These are phyloP conservation scores for Eumaeus atala DNA, from an alignment of 1,140 invertebrate genomes.

Conservation along the genomic window DNA sequence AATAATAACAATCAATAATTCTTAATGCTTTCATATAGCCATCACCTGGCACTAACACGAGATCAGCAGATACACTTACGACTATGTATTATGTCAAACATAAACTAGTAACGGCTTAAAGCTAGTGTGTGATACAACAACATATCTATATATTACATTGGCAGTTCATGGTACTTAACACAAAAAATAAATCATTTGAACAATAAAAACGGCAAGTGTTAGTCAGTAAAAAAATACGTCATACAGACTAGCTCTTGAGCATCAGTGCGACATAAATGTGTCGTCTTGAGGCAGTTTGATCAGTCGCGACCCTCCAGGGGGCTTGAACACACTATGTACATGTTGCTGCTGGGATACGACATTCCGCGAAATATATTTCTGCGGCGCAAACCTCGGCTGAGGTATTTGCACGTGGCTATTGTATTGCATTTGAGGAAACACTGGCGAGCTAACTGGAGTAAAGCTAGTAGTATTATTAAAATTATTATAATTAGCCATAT, in stretches of 20 bases:
- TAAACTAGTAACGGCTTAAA: conserved; percentile 62
- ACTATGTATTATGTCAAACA: conserved; percentile 50
- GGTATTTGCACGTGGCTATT: conserved; percentile 65
- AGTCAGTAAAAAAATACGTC: conserved; percentile 22
- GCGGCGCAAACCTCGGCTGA: conserved; percentile 47
- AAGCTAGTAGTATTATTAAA: conserved; percentile 38
- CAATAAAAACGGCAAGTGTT: conserved; percentile 2
- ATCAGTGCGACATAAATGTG: conserved; percentile 41
- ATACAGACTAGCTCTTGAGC: conserved; percentile 41
- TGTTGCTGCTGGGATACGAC: conserved; percentile 33
- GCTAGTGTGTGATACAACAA: conserved; percentile 60
- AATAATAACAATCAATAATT: conserved; percentile 69
- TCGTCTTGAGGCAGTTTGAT: conserved; percentile 56
- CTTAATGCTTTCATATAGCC: conserved; percentile 71
- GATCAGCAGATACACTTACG: conserved; percentile 64
- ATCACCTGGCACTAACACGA: conserved; percentile 60
- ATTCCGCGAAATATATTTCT: conserved; percentile 33
- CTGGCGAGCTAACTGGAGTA: conserved; percentile 44
- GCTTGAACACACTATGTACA: conserved; percentile 41
- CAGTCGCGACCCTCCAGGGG: conserved; percentile 47
- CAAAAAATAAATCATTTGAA: conserved; percentile 18
- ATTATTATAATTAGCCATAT: conserved; percentile 31
- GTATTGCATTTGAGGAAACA: conserved; percentile 63
- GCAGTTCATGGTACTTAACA: conserved; percentile 52
- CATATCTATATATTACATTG: conserved; percentile 58